Base-by-base conservation (phyloP, 1,140 invertebrate species). In the Caenorhabditis elegans region DNA sequence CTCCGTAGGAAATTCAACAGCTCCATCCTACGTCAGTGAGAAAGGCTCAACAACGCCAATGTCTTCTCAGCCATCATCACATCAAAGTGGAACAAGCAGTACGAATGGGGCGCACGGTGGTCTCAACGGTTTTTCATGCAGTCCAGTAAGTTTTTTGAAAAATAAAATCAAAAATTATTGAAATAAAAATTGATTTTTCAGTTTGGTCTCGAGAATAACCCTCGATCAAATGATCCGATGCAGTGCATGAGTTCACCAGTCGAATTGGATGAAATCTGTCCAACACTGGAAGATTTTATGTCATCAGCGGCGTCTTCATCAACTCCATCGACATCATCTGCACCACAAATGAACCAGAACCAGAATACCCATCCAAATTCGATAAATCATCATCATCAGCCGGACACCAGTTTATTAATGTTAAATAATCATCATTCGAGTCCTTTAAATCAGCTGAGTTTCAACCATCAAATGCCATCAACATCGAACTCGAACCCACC, bases 31-130 rank as follows among this genome's bases (percentile, higher is more conserved):
- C 34, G 31, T 26, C 17, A 70, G 60, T 22, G 60, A 70, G 1
- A 70, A 70, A 22, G 60, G 60, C n/a, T 70, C 60, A 4, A 22
- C 60, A 8, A 70, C 60, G 3, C 60, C 60, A 39, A 70, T 70
- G 60, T 70, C 60, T 70, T 70, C 60, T 8, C 60, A 70, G n/a
- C 60, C 60, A 13, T 70, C 60, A 22, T 70, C 60, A 17, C 60
- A 70, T 70, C 60, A 70, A 22, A 70, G 60, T 22, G 60, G 60
- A 36, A 31, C 60, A 39, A 70, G 60, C 34, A 70, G 53, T 15
- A 24, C 53, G 31, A 60, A 70, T 43, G 60, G 34, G 39, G 60
- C 60, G 5, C 60, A 17, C 10, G 39, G 34, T 43, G 60, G 60
- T 39, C 60, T 39, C 0, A 70, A 70, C n/a, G 60, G 60, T 19